These are phyloP conservation scores for Phrixothrix hirtus DNA, from an alignment of 2,888 invertebrate species.

Conservation along the genomic window DNA sequence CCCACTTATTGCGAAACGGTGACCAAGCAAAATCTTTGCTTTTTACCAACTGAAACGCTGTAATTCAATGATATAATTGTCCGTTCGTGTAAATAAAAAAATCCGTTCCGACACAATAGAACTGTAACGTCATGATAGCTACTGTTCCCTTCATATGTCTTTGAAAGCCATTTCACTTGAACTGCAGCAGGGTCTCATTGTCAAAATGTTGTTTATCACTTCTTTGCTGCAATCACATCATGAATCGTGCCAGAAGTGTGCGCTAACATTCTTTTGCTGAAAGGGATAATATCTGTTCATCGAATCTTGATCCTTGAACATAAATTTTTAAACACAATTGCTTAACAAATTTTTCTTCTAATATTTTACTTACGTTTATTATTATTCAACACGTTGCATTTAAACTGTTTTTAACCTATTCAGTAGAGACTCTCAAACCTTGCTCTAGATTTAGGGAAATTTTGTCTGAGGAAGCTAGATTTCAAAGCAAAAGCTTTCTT, in stretches of 20 bases:
- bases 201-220: conserved; percentile 37
- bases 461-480: too few relatives aligned
- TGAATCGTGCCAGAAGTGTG: conserved; percentile 35
- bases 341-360: too few relatives aligned
- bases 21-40: conserved; percentile 50
- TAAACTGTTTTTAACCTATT: too few relatives aligned
- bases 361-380: too few relatives aligned
- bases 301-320: conserved; percentile 13
- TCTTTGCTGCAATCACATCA: conserved; percentile 34
- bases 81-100: conserved; percentile 54
- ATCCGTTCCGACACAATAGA: conserved; percentile 46
- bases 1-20: conserved; percentile 52
- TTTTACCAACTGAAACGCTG: conserved; percentile 50
- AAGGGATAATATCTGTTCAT: conserved; percentile 34
- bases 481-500: too few relatives aligned
- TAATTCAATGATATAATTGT: conserved; percentile 57
- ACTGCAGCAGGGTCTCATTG: conserved; percentile 19
- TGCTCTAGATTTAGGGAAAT: too few relatives aligned
- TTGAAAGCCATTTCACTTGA: conserved; percentile 21
- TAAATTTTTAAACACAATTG: too few relatives aligned
- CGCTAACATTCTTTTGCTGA: conserved; percentile 33
- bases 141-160: conserved; percentile 31
- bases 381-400: too few relatives aligned
- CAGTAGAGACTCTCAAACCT: too few relatives aligned
- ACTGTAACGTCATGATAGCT: conserved; percentile 46